A percentile compares a stretch with the other conserved stretches of the same genome.
Evolutionary conservation across 2,113 vertebrate genomes (phyloP).

Genomic region (Mola mola): DNA sequence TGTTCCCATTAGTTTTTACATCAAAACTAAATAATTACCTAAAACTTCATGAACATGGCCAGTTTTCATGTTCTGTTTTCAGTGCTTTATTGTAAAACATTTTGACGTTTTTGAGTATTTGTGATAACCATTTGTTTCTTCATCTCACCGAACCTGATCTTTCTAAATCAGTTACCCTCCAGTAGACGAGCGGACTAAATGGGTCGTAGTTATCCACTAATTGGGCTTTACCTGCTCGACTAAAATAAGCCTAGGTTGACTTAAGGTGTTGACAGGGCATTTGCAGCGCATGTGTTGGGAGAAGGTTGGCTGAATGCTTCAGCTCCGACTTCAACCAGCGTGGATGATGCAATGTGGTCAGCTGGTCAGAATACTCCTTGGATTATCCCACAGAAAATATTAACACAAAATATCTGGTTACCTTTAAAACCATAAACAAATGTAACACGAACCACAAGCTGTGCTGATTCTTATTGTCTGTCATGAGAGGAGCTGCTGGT

Average conservation of each 20-base stretch:
- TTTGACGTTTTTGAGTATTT: no score
- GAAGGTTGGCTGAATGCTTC: conserved; percentile 1
- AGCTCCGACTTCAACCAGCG: neutral
- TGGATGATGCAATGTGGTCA: conserved; percentile 19
- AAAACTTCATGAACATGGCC: no score
- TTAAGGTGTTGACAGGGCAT: conserved; percentile 35
- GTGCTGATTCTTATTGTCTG: conserved; percentile 8
- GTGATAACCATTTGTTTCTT: no score
- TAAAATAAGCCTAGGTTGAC: conserved; percentile 57
- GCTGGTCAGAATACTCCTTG: neutral
- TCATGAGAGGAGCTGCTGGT: conserved; percentile 18
- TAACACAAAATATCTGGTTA: conserved; percentile 13
- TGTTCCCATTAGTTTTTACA: neutral
- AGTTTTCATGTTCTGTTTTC: no score
- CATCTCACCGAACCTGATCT: conserved; percentile 6
- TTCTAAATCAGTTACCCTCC: conserved; percentile 3
- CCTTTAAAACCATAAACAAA: conserved; percentile 33
- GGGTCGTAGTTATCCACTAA: conserved; percentile 71
- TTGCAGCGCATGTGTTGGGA: conserved; percentile 7
- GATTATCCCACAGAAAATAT: conserved; percentile 24
- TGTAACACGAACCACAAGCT: conserved; percentile 15
- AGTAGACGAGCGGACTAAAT: conserved; percentile 45
- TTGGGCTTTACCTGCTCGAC: conserved; percentile 59
- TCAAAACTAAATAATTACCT: no score
- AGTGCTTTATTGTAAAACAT: no score